These are phyloP conservation scores for Melanotus villosus DNA, from an alignment of 2,888 invertebrate genomes.

Conservation along the genomic window DNA sequence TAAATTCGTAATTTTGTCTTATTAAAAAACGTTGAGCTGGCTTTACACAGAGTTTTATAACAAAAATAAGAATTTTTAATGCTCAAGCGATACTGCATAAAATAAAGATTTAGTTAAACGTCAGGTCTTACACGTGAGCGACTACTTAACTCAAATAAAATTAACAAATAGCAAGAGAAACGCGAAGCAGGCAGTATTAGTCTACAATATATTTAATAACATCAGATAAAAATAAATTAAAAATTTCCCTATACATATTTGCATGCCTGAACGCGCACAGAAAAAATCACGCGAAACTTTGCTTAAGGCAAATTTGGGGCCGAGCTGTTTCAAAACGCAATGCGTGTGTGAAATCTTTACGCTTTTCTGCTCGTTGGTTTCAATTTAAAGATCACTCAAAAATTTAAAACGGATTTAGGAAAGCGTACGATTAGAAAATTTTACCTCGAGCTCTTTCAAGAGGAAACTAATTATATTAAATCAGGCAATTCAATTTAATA, in stretches of 20 bases:
- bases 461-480: constrained; percentile 9
- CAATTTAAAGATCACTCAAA: constrained; percentile 11
- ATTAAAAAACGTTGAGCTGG: no score
- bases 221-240: constrained; percentile 29
- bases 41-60: no score
- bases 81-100: constrained; percentile 3
- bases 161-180: constrained; percentile 5
- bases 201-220: constrained; percentile 19
- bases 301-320: constrained; percentile 15
- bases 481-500: constrained; percentile 24
- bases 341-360: constrained; percentile 16
- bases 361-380: constrained; percentile 6
- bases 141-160: not conserved
- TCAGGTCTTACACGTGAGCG: not conserved
- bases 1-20: no score
- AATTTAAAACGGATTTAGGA: not conserved
- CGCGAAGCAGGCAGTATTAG: constrained; percentile 17
- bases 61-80: no score
- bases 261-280: constrained; percentile 17
- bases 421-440: not conserved
- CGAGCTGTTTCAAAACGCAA: constrained; percentile 10
- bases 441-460: no score
- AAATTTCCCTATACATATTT: constrained; percentile 24
- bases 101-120: constrained; percentile 9
- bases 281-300: constrained; percentile 26